These are phyloP conservation scores for Dicaeum eximium DNA, from an alignment of 2,113 vertebrate genomes.

Conservation along the genomic window DNA sequence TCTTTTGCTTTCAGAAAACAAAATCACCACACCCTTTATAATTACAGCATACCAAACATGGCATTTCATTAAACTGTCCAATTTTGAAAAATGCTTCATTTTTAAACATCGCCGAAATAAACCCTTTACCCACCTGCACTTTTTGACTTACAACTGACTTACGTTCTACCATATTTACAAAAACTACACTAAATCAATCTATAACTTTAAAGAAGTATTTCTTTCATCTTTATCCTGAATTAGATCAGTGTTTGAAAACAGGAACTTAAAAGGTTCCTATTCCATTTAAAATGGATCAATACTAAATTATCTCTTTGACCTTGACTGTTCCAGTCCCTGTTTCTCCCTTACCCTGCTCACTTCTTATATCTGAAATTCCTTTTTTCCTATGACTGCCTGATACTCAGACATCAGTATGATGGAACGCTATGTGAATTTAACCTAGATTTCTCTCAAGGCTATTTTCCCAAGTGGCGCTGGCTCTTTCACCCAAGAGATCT, in stretches of 20 bases:
- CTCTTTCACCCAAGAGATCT: constrained; percentile 59
- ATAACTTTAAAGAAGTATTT: neutral
- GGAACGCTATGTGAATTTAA: constrained; percentile 21
- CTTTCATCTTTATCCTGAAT: neutral
- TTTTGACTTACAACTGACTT: neutral
- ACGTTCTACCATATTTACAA: neutral
- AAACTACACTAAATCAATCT: neutral
- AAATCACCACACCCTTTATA: neutral
- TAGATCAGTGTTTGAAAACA: neutral
- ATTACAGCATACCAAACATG: neutral
- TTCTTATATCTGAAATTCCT: neutral
- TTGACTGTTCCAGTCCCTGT: constrained; percentile 4
- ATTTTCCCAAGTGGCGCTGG: constrained; percentile 28
- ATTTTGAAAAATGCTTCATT: neutral
- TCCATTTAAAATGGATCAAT: constrained; percentile 47
- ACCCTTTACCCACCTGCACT: neutral
- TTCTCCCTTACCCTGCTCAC: neutral
- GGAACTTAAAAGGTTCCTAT: neutral
- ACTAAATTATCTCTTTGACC: constrained; percentile 45
- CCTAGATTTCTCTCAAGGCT: constrained; percentile 61
- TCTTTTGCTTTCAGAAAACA: neutral
- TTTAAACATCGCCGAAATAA: neutral
- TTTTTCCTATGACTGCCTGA: neutral
- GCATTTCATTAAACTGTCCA: neutral
- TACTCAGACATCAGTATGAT: neutral